Conservation (phyloP, 2,888 invertebrate genomes). For the Ectobius pallidus region DNA sequence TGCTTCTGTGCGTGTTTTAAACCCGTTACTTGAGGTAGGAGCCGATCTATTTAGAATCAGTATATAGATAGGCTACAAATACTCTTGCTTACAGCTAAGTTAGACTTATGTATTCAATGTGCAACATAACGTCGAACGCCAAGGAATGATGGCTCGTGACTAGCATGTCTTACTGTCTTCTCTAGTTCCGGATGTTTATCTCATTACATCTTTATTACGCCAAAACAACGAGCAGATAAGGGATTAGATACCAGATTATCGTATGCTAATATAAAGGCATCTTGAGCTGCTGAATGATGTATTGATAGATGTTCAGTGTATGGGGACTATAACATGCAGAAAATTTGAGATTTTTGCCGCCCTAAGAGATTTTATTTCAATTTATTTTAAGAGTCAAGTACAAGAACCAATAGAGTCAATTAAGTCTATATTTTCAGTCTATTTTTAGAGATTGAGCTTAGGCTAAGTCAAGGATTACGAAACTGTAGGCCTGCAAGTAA, state of each 20-base stretch:
- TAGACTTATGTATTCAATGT: constrained; percentile 10
- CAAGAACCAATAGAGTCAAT: too few species aligned
- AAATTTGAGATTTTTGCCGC: too few species aligned
- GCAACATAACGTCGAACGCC: not conserved
- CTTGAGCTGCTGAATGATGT: not conserved
- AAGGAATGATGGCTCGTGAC: constrained; percentile 4
- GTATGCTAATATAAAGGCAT: not conserved
- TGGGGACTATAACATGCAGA: too few species aligned
- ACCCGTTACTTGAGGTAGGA: not conserved
- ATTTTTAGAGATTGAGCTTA: too few species aligned
- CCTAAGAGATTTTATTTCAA: too few species aligned
- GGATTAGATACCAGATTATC: not conserved
- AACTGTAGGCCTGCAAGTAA: too few species aligned
- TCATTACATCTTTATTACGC: not conserved
- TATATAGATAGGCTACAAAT: constrained; percentile 13
- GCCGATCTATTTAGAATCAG: constrained; percentile 6
- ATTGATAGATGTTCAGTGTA: not conserved
- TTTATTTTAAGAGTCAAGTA: too few species aligned
- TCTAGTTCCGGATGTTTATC: constrained; percentile 3
- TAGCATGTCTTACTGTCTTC: not conserved
- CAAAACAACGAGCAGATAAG: too few species aligned
- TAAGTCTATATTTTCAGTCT: too few species aligned
- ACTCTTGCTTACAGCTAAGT: not conserved
- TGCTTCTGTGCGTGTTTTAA: not conserved
- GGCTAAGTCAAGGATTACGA: too few species aligned